A percentile compares a stretch with the other conserved stretches of the same genome.
These are phyloP conservation scores for Karalla daura DNA, from an alignment of 2,797 vertebrate genomes.

Conservation along the genomic window DNA sequence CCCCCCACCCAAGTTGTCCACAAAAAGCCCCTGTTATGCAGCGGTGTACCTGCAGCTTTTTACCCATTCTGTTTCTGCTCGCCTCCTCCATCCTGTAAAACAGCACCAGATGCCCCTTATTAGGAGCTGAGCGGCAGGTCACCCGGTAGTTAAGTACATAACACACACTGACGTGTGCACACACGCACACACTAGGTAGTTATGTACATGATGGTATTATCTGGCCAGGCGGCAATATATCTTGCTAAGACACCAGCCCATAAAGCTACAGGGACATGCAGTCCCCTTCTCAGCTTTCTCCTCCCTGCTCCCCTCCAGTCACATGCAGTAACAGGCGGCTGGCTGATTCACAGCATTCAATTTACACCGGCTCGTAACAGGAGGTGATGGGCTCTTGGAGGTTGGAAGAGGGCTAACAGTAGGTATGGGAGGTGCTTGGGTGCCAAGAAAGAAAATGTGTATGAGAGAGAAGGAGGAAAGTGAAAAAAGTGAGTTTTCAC, in stretches of 20 bases:
- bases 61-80: constrained; percentile 25
- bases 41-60: constrained; percentile 6
- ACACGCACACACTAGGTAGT: constrained; percentile 55
- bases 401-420: constrained; percentile 46
- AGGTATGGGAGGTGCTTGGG: constrained; percentile 1
- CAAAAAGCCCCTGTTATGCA: constrained; percentile 40
- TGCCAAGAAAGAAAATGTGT: not conserved
- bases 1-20: not conserved
- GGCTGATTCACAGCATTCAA: constrained; percentile 81
- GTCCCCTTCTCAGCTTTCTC: constrained; percentile 62
- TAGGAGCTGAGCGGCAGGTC: constrained; percentile 72
- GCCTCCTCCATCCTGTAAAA: constrained; percentile 53
- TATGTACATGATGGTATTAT: constrained; percentile 80
- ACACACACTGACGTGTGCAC: constrained; percentile 44
- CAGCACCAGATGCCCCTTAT: constrained; percentile 72
- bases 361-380: constrained; percentile 78
- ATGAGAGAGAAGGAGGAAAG: constrained; percentile 9
- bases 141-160: constrained; percentile 67
- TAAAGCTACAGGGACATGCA: constrained; percentile 76
- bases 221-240: constrained; percentile 71
- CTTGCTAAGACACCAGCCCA: constrained; percentile 69
- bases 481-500: constrained; percentile 38
- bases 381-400: constrained; percentile 72
- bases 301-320: constrained; percentile 61
- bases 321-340: constrained; percentile 69